phyloP scores from a whole-genome alignment of 2,888 invertebrate species.

The Phaedon cochleariae region DNA sequence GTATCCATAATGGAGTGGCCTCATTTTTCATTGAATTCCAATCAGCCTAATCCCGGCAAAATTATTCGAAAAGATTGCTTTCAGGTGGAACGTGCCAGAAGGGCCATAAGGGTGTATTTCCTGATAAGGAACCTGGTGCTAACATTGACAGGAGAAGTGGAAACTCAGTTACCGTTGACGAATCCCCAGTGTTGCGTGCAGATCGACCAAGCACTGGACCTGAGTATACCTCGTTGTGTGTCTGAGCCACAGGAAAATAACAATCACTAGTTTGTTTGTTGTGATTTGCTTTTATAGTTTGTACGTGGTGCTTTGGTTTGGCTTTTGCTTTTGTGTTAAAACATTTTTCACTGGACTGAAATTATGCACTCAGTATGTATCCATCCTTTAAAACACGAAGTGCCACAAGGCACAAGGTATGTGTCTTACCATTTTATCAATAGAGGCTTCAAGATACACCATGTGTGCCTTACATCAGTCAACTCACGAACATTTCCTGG shows the following conservation, averaged over 20 bases:
- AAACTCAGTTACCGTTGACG: conserved; percentile 88
- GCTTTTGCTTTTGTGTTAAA: conserved; percentile 21
- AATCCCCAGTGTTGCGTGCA: conserved; percentile 89
- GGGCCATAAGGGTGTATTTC: conserved; percentile 94
- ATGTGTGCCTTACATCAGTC: too few relatives aligned
- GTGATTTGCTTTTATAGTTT: conserved; percentile 20
- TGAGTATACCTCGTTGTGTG: conserved; percentile 77
- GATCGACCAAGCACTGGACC: conserved; percentile 92
- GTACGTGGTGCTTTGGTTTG: conserved; percentile 17
- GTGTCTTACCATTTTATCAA: too few relatives aligned
- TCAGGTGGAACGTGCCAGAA: conserved; percentile 84
- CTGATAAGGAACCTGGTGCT: conserved; percentile 83
- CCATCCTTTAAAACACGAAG: too few relatives aligned
- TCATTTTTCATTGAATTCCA: neutral
- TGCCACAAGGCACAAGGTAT: too few relatives aligned
- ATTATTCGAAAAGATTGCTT: conserved; percentile 38
- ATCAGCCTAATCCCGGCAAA: too few relatives aligned
- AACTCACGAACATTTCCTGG: too few relatives aligned
- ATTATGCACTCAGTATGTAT: too few relatives aligned
- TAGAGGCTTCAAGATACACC: too few relatives aligned
- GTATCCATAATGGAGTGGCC: too few relatives aligned
- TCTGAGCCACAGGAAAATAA: conserved; percentile 55
- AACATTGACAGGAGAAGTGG: conserved; percentile 80
- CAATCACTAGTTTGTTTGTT: conserved; percentile 50
- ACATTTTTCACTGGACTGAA: too few relatives aligned